These are phyloP conservation scores for Oscheius sp. DNA, from an alignment of 2,888 invertebrate species.

Conservation along the genomic window DNA sequence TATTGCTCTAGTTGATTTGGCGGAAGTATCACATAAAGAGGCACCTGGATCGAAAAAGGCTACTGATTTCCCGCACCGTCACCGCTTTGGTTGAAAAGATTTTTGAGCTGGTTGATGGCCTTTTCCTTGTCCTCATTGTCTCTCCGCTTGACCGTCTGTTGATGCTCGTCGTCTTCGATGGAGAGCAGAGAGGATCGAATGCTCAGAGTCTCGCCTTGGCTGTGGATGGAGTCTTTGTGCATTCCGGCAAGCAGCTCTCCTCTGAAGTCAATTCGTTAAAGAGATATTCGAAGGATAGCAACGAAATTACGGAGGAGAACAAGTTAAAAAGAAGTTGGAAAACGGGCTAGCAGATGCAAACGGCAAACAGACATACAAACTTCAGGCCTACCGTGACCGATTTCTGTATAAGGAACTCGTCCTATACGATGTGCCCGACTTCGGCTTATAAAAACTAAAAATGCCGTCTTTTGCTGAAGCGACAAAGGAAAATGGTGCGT, in stretches of 20 bases:
- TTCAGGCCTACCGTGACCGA: conserved; percentile 22
- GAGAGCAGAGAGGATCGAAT: conserved; percentile 30
- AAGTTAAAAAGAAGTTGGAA: conserved; percentile 8
- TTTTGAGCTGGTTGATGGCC: conserved; percentile 28
- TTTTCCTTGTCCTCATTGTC: conserved; percentile 28
- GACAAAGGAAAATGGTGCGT: neutral
- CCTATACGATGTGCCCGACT: conserved; percentile 19
- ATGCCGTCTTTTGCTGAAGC: neutral
- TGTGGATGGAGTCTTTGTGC: conserved; percentile 54
- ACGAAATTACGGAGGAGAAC: neutral
- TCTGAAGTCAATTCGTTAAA: conserved; percentile 41
- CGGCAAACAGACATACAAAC: neutral
- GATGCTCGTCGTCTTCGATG: conserved; percentile 37
- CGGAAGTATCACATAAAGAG: too few relatives aligned
- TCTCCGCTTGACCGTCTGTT: conserved; percentile 37
- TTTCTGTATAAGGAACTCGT: conserved; percentile 24
- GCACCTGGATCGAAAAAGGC: conserved; percentile 1
- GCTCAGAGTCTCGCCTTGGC: conserved; percentile 35
- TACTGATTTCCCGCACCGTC: conserved; percentile 20
- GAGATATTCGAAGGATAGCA: neutral
- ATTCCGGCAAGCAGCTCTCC: conserved; percentile 58
- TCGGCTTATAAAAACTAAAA: conserved; percentile 24
- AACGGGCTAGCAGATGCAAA: conserved; percentile 11
- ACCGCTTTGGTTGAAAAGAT: conserved; percentile 28
- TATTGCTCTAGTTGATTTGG: too few relatives aligned